These are phyloP conservation scores for Xiphydria camelus DNA, from an alignment of 2,888 invertebrate genomes.

Conservation along the genomic window DNA sequence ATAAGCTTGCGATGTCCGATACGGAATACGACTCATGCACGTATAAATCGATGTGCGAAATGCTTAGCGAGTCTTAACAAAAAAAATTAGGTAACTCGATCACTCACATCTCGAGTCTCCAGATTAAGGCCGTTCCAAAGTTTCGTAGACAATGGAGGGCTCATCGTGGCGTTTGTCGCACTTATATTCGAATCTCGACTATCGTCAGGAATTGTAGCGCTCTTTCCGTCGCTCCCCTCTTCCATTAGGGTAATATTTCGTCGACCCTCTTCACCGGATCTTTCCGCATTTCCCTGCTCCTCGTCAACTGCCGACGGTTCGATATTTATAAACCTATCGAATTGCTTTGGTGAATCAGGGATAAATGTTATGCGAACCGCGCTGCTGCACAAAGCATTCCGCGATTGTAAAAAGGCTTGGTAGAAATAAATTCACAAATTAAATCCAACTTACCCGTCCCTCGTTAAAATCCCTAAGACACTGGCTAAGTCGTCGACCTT, in stretches of 20 bases:
- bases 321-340: conserved; percentile 67
- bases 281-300: conserved; percentile 58
- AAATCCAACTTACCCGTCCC: conserved; percentile 64
- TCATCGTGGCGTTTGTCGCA: conserved; percentile 41
- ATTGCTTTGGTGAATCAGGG: too few species aligned
- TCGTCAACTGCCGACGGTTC: conserved; percentile 69
- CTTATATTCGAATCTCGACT: conserved; percentile 38
- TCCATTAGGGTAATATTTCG: conserved; percentile 49
- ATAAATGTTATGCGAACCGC: too few species aligned
- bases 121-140: conserved; percentile 41
- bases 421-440: conserved; percentile 4
- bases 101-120: conserved; percentile 29
- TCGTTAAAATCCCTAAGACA: conserved; percentile 67
- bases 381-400: too few species aligned
- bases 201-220: conserved; percentile 54
- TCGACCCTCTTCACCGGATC: conserved; percentile 52
- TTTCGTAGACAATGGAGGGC: conserved; percentile 45
- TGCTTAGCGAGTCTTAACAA: too few species aligned
- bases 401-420: too few species aligned
- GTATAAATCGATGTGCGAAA: too few species aligned
- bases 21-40: too few species aligned
- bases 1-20: too few species aligned
- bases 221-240: conserved; percentile 56
- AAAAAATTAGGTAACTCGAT: conserved; percentile 9
- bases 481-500: conserved; percentile 65